phyloP scores from a whole-genome alignment of 2,888 invertebrate genomes.

The Drosophila dives region DNA sequence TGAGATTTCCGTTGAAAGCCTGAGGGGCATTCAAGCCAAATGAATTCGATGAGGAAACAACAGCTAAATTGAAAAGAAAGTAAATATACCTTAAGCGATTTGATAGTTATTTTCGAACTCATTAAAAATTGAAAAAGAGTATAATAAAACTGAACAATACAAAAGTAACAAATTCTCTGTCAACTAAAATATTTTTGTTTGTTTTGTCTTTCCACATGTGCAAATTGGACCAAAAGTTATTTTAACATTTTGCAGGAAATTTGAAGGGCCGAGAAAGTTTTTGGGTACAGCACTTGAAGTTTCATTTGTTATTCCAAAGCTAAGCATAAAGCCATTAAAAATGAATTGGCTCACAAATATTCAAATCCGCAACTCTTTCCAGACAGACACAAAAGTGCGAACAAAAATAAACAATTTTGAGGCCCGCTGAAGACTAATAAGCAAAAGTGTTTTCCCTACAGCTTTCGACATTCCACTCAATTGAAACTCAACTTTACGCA shows the following conservation, averaged over 20 bases:
- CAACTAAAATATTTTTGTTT: neutral
- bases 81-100: neutral
- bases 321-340: slow-evolving; percentile 67
- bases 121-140: neutral
- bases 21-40: slow-evolving; percentile 20
- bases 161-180: neutral
- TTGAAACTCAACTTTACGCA: slow-evolving; percentile 64
- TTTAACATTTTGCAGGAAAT: slow-evolving; percentile 44
- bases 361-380: slow-evolving; percentile 26
- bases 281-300: slow-evolving; percentile 24
- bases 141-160: neutral
- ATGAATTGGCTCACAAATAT: slow-evolving; percentile 66
- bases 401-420: slow-evolving; percentile 11
- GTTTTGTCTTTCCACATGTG: neutral
- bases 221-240: slow-evolving; percentile 37
- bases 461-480: slow-evolving; percentile 66
- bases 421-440: slow-evolving; percentile 37
- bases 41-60: slow-evolving; percentile 3
- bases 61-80: slow-evolving; percentile 19
- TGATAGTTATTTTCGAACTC: slow-evolving; percentile 1
- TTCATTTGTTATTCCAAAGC: slow-evolving; percentile 52
- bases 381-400: neutral
- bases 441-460: slow-evolving; percentile 44
- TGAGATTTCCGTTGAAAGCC: slow-evolving; percentile 37
- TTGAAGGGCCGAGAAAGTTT: slow-evolving; percentile 21